Evolutionary conservation across 2,888 invertebrate species (phyloP).

Genomic region (Hypena proboscidalis): DNA sequence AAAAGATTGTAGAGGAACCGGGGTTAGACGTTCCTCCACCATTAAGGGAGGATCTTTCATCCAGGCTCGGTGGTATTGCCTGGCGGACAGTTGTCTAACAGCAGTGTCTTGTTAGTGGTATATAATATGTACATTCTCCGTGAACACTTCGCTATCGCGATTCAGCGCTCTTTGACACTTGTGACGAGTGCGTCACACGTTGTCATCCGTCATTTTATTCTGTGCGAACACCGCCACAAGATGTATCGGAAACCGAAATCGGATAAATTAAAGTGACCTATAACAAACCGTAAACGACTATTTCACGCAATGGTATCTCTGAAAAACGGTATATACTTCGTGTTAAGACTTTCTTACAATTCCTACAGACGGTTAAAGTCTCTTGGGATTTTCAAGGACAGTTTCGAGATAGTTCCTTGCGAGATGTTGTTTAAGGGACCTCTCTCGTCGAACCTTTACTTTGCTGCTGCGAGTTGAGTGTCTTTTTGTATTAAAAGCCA

Average conservation of each 20-base stretch:
- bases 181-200: too few relatives aligned
- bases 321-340: conserved; percentile 10
- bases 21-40: too few relatives aligned
- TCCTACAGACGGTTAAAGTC: conserved; percentile 28
- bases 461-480: conserved; percentile 9
- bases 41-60: too few relatives aligned
- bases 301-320: background rate
- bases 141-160: too few relatives aligned
- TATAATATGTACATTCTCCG: too few relatives aligned
- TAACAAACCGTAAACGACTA: conserved; percentile 15
- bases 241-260: conserved; percentile 22
- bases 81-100: too few relatives aligned
- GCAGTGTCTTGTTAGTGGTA: too few relatives aligned
- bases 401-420: conserved; percentile 31
- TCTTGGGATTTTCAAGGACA: conserved; percentile 31
- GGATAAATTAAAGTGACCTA: conserved; percentile 17
- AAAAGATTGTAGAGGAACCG: too few relatives aligned
- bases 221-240: too few relatives aligned
- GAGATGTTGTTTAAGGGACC: conserved; percentile 34
- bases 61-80: too few relatives aligned
- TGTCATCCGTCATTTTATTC: too few relatives aligned
- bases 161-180: too few relatives aligned
- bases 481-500: background rate
- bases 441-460: conserved; percentile 34
- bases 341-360: conserved; percentile 14